These are phyloP conservation scores for Leistus spinibarbis DNA, from an alignment of 2,888 invertebrate species.

Conservation along the genomic window DNA sequence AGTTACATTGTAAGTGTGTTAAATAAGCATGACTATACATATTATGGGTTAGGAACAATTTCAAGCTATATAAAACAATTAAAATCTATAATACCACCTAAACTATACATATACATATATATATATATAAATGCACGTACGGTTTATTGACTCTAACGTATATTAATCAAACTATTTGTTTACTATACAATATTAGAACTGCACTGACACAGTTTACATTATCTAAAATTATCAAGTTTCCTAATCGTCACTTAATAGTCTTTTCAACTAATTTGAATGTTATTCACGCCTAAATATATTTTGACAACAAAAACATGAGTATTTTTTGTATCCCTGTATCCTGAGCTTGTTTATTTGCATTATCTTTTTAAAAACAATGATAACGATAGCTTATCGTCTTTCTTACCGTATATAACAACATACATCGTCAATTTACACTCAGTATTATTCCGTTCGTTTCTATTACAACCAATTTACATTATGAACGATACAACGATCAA, in stretches of 20 bases:
- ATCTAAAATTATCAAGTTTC: neutral
- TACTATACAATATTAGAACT: neutral
- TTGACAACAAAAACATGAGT: no score
- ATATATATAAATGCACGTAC: neutral
- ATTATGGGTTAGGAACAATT: neutral
- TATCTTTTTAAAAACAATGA: no score
- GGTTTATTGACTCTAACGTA: neutral
- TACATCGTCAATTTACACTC: no score
- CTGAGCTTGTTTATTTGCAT: neutral
- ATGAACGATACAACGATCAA: conserved; percentile 24
- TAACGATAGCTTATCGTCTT: no score
- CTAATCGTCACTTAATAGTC: neutral
- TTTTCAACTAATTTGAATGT: neutral
- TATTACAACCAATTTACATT: no score
- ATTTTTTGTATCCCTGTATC: no score
- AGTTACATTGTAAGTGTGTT: neutral
- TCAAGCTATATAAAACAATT: neutral
- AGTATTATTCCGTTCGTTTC: no score
- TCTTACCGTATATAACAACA: no score
- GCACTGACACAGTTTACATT: neutral
- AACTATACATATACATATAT: neutral
- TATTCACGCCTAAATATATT: no score
- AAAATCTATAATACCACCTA: neutral
- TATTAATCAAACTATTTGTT: neutral
- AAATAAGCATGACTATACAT: neutral